These are phyloP conservation scores for Ophiothrix spiculata DNA, from an alignment of 35 echinoderm and acorn worm species.

Conservation along the genomic window DNA sequence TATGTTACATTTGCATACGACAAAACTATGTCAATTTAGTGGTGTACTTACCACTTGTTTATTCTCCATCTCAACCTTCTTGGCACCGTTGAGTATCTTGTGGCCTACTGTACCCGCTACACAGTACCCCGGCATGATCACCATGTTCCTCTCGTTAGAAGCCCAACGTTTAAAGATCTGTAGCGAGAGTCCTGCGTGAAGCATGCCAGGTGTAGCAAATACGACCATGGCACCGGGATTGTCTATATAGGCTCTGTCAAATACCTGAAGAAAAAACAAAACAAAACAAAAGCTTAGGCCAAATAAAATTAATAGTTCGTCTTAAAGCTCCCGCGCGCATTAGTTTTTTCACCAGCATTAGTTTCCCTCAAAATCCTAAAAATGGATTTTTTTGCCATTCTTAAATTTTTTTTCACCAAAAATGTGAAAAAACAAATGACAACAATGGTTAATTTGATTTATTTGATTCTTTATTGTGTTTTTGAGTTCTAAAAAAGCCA, in stretches of 20 bases:
- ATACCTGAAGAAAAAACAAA: constrained; percentile 51
- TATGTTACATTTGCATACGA: too few relatives aligned
- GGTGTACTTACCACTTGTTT: constrained; percentile 69
- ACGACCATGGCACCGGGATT: constrained; percentile 99
- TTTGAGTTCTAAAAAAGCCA: too few relatives aligned
- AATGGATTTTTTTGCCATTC: too few relatives aligned
- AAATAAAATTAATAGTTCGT: too few relatives aligned
- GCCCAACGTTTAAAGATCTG: constrained; percentile 97
- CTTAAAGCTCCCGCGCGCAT: too few relatives aligned
- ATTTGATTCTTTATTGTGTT: too few relatives aligned
- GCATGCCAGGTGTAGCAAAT: constrained; percentile 96
- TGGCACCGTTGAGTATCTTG: constrained; percentile 71
- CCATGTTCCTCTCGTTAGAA: constrained; percentile 79
- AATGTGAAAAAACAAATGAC: too few relatives aligned
- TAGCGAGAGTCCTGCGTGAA: constrained; percentile 81
- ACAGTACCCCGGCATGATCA: constrained; percentile 89
- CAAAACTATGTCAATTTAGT: too few relatives aligned
- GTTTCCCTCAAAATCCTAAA: too few relatives aligned
- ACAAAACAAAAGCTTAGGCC: constrained; percentile 4
- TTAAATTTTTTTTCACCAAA: too few relatives aligned
- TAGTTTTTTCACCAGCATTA: too few relatives aligned
- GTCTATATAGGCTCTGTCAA: constrained; percentile 87
- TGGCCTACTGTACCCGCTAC: constrained; percentile 82
- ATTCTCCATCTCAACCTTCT: constrained; percentile 80
- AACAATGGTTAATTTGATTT: too few relatives aligned